These are phyloP conservation scores for Yponomeuta plumbellus DNA, from an alignment of 2,888 invertebrate genomes.

Conservation along the genomic window DNA sequence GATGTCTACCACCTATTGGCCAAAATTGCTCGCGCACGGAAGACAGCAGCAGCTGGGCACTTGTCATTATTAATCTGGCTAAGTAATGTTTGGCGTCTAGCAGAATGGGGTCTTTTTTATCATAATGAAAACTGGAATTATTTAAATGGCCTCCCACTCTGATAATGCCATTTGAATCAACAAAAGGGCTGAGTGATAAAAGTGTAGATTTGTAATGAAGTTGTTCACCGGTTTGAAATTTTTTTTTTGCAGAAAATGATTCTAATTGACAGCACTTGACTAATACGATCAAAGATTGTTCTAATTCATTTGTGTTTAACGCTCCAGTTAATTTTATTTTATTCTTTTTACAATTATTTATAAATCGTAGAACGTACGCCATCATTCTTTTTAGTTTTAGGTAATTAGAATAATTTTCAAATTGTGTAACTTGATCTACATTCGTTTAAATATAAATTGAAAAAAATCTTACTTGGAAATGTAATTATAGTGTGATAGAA, in stretches of 20 bases:
- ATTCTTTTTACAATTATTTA: slow-evolving; percentile 9
- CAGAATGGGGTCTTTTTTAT: slow-evolving; percentile 13
- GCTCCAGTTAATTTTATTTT: neutral
- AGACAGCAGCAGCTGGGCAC: slow-evolving; percentile 10
- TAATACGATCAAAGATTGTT: too few species aligned
- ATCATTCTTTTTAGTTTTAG: slow-evolving; percentile 19
- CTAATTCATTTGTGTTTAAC: too few species aligned
- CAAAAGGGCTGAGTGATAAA: slow-evolving; percentile 16
- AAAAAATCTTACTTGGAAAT: too few species aligned
- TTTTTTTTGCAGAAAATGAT: too few species aligned
- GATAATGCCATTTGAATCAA: slow-evolving; percentile 16
- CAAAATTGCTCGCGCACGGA: slow-evolving; percentile 13
- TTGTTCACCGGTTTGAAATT: too few species aligned
- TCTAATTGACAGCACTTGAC: too few species aligned
- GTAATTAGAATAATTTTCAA: slow-evolving; percentile 20
- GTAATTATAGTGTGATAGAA: too few species aligned
- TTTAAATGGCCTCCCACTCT: slow-evolving; percentile 19
- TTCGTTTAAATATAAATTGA: too few species aligned
- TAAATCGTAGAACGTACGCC: slow-evolving; percentile 19
- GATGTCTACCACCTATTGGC: slow-evolving; percentile 12
- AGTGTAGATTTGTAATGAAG: too few species aligned
- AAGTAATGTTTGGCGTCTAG: slow-evolving; percentile 5
- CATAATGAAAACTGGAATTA: slow-evolving; percentile 6
- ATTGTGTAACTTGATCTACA: neutral
- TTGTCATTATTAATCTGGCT: slow-evolving; percentile 10